Conservation (phyloP, 2,797 vertebrate genomes). For the Cottoperca gobio region DNA sequence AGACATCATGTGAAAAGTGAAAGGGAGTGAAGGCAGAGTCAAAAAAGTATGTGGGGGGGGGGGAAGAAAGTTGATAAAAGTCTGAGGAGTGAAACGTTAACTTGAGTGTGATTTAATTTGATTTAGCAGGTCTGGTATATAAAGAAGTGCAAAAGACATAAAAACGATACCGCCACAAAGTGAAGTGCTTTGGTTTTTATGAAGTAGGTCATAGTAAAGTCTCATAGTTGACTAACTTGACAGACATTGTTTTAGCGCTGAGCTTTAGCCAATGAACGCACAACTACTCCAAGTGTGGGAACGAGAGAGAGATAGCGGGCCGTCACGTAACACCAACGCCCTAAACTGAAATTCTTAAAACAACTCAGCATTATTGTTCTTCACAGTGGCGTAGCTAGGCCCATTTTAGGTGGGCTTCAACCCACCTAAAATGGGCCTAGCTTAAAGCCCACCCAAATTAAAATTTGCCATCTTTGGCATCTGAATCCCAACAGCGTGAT, state of each 20-base stretch:
- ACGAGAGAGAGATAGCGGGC: not conserved
- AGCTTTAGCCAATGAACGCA: not conserved
- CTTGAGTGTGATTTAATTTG: not conserved
- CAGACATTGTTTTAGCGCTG: conserved; percentile 31
- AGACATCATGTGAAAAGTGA: conserved; percentile 44
- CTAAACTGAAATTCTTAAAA: conserved; percentile 43
- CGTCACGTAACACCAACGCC: conserved; percentile 50
- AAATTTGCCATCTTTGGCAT: too few relatives aligned
- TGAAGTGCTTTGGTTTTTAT: not conserved
- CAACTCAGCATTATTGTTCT: not conserved
- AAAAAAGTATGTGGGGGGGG: not conserved
- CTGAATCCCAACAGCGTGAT: too few relatives aligned
- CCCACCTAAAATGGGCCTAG: too few relatives aligned
- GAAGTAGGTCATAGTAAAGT: not conserved
- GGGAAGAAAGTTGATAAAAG: not conserved
- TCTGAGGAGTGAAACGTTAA: not conserved
- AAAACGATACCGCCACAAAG: not conserved
- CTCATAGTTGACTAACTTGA: not conserved
- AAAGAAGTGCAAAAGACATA: not conserved
- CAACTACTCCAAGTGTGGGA: not conserved
- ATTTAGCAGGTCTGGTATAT: not conserved
- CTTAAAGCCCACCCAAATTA: too few relatives aligned
- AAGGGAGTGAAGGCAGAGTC: conserved; percentile 34
- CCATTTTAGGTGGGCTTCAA: too few relatives aligned
- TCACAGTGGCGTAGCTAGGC: too few relatives aligned